phyloP scores from a whole-genome alignment of 2,113 vertebrate genomes.

The Speoplatyrhinus poulsoni region DNA sequence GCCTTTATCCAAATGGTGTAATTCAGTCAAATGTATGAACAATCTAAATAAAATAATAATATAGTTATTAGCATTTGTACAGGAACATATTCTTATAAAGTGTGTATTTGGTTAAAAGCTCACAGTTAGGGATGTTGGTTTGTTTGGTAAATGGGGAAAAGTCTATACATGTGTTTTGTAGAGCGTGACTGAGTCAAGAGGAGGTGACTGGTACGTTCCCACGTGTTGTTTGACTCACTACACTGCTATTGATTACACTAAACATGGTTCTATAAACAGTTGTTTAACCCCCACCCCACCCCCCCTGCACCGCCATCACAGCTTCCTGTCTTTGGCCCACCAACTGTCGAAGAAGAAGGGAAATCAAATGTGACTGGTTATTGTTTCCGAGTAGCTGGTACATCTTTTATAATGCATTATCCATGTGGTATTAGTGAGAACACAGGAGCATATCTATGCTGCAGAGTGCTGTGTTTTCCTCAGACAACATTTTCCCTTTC shows the following conservation, averaged over 20 bases:
- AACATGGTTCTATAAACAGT: neutral
- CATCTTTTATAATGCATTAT: neutral
- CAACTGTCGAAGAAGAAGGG: too few relatives aligned
- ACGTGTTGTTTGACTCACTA: neutral
- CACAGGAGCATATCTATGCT: neutral
- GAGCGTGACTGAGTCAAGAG: neutral
- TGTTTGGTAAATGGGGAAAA: conserved; percentile 17
- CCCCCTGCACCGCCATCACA: too few relatives aligned
- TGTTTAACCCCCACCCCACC: too few relatives aligned
- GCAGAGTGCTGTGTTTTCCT: neutral
- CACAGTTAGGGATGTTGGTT: neutral
- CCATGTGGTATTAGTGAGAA: neutral
- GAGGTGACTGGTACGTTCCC: neutral
- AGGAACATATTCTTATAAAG: too few relatives aligned
- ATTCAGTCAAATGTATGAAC: neutral
- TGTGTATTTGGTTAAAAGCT: conserved; percentile 31
- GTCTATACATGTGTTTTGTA: neutral
- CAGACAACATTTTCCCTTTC: neutral
- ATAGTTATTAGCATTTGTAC: too few relatives aligned
- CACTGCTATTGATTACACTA: neutral
- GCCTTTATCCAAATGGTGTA: conserved; percentile 52
- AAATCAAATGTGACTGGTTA: too few relatives aligned
- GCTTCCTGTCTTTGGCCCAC: too few relatives aligned
- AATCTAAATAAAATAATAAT: too few relatives aligned
- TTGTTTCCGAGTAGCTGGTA: neutral